These are phyloP conservation scores for mouse (Mus musculus) DNA, from an alignment of 2,113 vertebrate species.

Conservation along the genomic window GRCm39 chr4:149734501-149735000, in stretches of 20 bases:
- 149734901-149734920: conserved; percentile 69
- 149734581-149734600: conserved; percentile 70
- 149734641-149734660: not conserved
- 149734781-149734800: conserved; percentile 52
- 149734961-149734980: not conserved
- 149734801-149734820: not conserved
- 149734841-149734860: not conserved
- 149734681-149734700: not conserved
- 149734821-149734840: not conserved
- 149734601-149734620: not conserved
- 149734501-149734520: conserved; percentile 21
- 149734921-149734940: conserved; percentile 84
- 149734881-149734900: conserved; percentile 62
- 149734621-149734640: conserved; percentile 24
- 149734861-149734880: not conserved
- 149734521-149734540: conserved; percentile 13
- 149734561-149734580: conserved; percentile 49
- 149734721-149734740: not conserved
- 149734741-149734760: not conserved
- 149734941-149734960: conserved; percentile 64
- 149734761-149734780: not conserved
- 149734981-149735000: not conserved
- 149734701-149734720: not conserved
- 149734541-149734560: not conserved
- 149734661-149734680: not conserved